Percentiles rank a stretch among this genome's conserved stretches.
phyloP scores from a whole-genome alignment of 2,113 vertebrate species.

The Pelecanoides urinatrix region DNA sequence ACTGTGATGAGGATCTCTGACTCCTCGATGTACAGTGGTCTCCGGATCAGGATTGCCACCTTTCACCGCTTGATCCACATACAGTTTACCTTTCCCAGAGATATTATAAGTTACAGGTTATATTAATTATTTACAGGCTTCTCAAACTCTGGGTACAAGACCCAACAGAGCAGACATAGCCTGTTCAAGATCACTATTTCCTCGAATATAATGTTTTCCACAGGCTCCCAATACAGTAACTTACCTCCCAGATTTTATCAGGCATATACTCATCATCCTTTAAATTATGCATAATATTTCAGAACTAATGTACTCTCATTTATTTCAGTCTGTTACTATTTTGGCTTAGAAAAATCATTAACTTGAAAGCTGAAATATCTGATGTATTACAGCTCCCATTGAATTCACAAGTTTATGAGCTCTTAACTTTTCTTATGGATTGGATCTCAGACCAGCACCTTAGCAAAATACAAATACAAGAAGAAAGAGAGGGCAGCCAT shows the following conservation, averaged over 20 bases:
- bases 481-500: constrained; percentile 25
- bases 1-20: not conserved
- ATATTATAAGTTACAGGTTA: not conserved
- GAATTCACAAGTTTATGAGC: constrained; percentile 71
- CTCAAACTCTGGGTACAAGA: not conserved
- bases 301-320: not conserved
- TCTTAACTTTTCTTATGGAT: constrained; percentile 81
- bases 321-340: not conserved
- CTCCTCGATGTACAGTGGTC: not conserved
- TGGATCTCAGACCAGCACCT: constrained; percentile 82
- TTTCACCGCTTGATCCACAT: too few relatives aligned
- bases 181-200: not conserved
- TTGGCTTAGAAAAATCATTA: not conserved
- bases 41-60: not conserved
- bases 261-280: not conserved
- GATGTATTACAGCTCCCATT: constrained; percentile 57
- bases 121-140: not conserved
- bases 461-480: constrained; percentile 60
- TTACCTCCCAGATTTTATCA: not conserved
- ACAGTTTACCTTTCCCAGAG: not conserved
- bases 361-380: not conserved
- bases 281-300: not conserved
- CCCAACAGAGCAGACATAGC: not conserved
- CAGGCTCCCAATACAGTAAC: not conserved
- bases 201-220: not conserved